These are phyloP conservation scores for Cyprinodon tularosa DNA, from an alignment of 2,113 vertebrate species.

Conservation along the genomic window DNA sequence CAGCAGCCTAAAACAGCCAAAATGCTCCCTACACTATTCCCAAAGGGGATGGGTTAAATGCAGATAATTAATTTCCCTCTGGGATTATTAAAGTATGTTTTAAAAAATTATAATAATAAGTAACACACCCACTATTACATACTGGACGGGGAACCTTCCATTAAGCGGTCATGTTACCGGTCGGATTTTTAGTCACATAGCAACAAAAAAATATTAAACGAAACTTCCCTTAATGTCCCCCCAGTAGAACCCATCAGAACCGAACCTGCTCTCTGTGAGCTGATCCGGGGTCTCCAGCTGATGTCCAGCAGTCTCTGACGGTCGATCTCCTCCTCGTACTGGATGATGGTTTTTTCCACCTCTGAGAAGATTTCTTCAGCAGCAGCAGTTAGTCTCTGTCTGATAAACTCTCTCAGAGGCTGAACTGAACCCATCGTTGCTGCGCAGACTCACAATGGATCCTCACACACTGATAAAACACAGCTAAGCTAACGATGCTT, in stretches of 20 bases:
- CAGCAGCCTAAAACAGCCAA: no score
- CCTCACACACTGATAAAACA: not conserved
- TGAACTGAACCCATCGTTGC: not conserved
- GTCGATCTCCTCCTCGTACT: not conserved
- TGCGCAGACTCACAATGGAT: not conserved
- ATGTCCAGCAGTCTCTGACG: not conserved
- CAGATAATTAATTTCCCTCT: no score
- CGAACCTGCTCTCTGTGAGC: not conserved
- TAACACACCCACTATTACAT: no score
- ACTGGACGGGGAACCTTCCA: no score
- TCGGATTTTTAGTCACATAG: no score
- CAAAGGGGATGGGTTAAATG: no score
- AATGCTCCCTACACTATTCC: no score
- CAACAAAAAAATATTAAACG: no score
- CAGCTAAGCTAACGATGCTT: not conserved
- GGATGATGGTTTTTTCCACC: not conserved
- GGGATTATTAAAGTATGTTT: no score
- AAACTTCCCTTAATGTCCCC: not conserved
- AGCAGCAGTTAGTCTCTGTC: not conserved
- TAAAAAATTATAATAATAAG: no score
- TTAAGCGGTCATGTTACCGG: no score
- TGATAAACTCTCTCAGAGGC: not conserved
- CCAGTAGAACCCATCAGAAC: not conserved
- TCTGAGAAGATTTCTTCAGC: not conserved
- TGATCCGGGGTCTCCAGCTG: not conserved